Evolutionary conservation across 53 echinoderm and acorn worm genomes (phyloP), one percentile per base, ranked within the genome.

Genomic region (Zoroaster sp.): DNA sequence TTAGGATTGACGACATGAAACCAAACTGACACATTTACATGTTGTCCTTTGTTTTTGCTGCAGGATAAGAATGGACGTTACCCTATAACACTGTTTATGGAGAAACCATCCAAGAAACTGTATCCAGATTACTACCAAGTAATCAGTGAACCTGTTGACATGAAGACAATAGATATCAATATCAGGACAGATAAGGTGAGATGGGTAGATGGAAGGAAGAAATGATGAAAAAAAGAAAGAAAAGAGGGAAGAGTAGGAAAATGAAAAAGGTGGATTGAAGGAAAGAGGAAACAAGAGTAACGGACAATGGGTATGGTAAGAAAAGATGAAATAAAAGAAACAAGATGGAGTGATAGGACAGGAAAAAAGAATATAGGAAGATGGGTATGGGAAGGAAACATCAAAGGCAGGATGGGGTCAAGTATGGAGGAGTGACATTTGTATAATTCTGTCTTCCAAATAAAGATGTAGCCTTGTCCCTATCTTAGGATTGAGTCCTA

Each of bases 51-150:
- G 28, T 35, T 87, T 0, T 43, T 72, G 28, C 32, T 53, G 25
- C 76, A 99, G 99, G 96, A 99, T 73, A 91, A 93, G 35, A 37
- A 87, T 59, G 92, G 92, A 14, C 91, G 99, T 21, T 91, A 80
- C 76, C 91, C 94, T 32, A 99, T 95, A 21, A 66, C 83, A 7
- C 83, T 98, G 31, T 98, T 98, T 53, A 94, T 98, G 93, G 99
- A 98, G 78, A 98, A 98, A 47, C 99, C 99, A 40, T 99, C 99
- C 23, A 99, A 99, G 89, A 99, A 99, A 75, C 91, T 96, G 54
- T 99, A 99, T 78, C 99, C 99, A 7, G 99, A 99, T 54, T 99
- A 99, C 89, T 99, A 99, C 90, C 93, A 96, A 77, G 94, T 99
- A 40, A 99, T 99, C 78, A 99, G 79, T 32, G 99, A 99, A 43